Evolutionary conservation across 1,140 invertebrate species (phyloP), one percentile per base, ranked within the genome.

Genomic region (Agrypnia vestita): DNA sequence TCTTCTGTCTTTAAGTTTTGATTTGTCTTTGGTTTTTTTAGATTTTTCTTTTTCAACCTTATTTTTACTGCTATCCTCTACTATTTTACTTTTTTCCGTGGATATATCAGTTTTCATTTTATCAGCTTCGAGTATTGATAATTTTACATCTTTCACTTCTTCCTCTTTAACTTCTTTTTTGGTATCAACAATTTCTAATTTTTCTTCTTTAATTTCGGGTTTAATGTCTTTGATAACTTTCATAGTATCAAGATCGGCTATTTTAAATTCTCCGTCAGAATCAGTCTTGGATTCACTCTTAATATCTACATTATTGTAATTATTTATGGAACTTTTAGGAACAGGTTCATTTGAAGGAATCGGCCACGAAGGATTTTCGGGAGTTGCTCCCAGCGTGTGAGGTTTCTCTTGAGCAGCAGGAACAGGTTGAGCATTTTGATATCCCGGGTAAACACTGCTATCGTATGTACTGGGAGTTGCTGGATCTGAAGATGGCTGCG

Each of bases 201-300:
- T 84, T 62, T 80, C 73, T 62, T 62, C 47, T 19, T 82, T 82
- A 74, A 81, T 59, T 56, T 80, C 76, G 46, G 51, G 69, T 80
- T 67, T 85, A 9, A 91, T 90, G 67, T 91, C 88, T 76, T 91
- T 90, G 17, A 91, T 90, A 62, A 92, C 90, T 85, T 90, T 91
- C 82, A 91, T 91, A 3, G 91, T 92, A 82, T 92, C 91, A 76
- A 92, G 88, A 84, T 91, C 91, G 79, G 90, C 91, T 46, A 91
- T 92, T 85, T 91, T 90, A 0, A 90, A 86, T 84, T 90, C 89
- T 4, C 86, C 87, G 64, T 90, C 89, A 0, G 89, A 90, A 85
- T 90, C 89, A 13, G 88, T 88, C 84, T 90, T 90, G 12, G 87
- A 85, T 84, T 89, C 89, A 11, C 84, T 78, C 86, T 90, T 90